These are phyloP conservation scores for Branchellion lobata DNA, from an alignment of 2,888 invertebrate genomes.

Conservation along the genomic window DNA sequence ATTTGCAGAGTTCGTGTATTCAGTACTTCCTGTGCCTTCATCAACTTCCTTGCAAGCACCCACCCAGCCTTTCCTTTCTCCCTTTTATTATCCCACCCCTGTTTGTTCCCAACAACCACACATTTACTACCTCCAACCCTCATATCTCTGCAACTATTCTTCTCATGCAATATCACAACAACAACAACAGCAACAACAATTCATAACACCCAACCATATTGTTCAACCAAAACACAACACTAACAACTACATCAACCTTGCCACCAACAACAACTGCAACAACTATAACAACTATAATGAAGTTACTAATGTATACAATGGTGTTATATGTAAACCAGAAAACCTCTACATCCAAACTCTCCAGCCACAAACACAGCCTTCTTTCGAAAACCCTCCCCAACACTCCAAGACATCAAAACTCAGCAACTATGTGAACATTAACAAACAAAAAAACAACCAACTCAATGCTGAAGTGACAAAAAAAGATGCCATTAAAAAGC, in stretches of 20 bases:
- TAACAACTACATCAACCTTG: not conserved
- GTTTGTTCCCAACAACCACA: not conserved
- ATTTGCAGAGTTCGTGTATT: not conserved
- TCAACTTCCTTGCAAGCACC: not conserved
- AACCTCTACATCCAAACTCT: not conserved
- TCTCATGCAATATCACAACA: no score
- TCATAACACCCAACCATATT: not conserved
- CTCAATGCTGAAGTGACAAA: not conserved
- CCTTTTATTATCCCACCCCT: not conserved
- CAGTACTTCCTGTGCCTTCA: not conserved
- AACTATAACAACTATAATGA: no score
- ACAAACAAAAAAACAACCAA: not conserved
- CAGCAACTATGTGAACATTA: not conserved
- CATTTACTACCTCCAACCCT: not conserved
- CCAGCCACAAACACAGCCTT: not conserved
- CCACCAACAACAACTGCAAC: not conserved
- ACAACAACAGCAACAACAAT: not conserved
- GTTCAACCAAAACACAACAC: not conserved
- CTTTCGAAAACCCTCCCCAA: not conserved
- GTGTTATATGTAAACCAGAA: no score
- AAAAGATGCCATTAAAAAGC: not conserved
- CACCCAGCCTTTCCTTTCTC: not conserved
- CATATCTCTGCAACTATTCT: not conserved
- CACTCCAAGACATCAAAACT: not conserved
- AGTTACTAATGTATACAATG: no score